These are phyloP conservation scores for Galemys pyrenaicus DNA, from an alignment of 2,113 vertebrate species.

Conservation along the genomic window DNA sequence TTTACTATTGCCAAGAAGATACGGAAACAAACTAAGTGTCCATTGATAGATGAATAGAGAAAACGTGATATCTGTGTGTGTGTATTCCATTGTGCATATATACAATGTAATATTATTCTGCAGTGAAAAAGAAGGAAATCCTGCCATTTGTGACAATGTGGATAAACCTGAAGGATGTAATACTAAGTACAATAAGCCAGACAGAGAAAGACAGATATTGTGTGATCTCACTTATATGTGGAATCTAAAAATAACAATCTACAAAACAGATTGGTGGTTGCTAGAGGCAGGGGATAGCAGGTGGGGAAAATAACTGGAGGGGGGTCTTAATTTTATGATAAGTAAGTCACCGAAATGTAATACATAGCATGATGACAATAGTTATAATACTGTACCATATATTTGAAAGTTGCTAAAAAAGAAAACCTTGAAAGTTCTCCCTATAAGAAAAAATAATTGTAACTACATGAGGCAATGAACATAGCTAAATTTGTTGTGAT, in stretches of 20 bases:
- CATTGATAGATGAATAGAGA: neutral
- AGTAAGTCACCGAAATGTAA: neutral
- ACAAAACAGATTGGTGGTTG: neutral
- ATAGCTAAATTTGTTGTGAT: neutral
- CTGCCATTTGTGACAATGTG: neutral
- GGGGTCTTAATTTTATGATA: no score
- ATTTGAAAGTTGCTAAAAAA: neutral
- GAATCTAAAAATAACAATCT: neutral
- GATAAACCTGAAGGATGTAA: neutral
- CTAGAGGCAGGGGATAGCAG: neutral
- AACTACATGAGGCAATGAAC: no score
- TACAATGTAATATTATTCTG: neutral
- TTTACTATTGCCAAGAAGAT: neutral
- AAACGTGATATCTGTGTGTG: no score
- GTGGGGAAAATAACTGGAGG: neutral
- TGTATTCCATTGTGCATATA: neutral
- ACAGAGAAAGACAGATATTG: neutral
- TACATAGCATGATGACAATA: rapidly evolving
- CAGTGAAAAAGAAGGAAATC: neutral
- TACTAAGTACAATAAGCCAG: neutral
- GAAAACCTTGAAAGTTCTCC: no score
- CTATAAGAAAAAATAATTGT: neutral
- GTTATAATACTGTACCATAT: neutral
- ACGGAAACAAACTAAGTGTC: neutral
- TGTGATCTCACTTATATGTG: neutral